Evolutionary conservation across 2,888 invertebrate species (phyloP), one percentile per base, ranked within the genome.

Genomic region (Polietes domitor): DNA sequence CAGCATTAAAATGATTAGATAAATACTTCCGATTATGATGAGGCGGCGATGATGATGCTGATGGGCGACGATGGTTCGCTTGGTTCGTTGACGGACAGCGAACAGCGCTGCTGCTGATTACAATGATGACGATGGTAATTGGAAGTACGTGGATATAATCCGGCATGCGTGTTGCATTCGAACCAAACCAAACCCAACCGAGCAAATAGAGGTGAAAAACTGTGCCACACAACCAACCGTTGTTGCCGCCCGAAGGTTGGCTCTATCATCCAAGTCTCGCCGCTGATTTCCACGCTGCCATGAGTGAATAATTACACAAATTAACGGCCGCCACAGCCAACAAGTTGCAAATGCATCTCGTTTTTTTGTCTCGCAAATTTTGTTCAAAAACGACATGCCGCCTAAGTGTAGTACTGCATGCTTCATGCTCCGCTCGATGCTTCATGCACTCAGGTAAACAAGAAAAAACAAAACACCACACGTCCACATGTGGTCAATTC

Each of bases 241-340:
- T 73, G 50, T 53, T 63, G 65, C 53, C 76, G 78, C 80, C 80
- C 70, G 65, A 68, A 79, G 81, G 75, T 80, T 82, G 73, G 26
- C 55, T 78, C 63, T 76, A 82, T 73, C 82, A 82, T 65, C 37
- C 63, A 50, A 50, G 50, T 24, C 28, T 55, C 26, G 55, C 72
- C 21, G 63, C 15, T 17, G 65, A 37, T 53, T 17, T 28, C n/a
- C 41, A 21, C 21, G 41, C 65, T 19, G 32, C 55, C 17, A 84
- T 77, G 82, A 84, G 82, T 85, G 85, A 87, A 86, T 87, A 86
- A 87, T 87, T 85, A 84, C 82, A 85, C 79, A 80, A 86, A 87
- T 86, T 85, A 85, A 75, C 80, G 75, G 77, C 77, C 32, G 19
- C 74, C 74, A 63, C 80, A 47, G 50, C 75, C 75, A 89, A 87